Percentiles rank a stretch among this genome's conserved stretches.
These are phyloP conservation scores for Chlorocebus sabaeus DNA, from an alignment of 2,113 vertebrate genomes.

Conservation along the genomic window DNA sequence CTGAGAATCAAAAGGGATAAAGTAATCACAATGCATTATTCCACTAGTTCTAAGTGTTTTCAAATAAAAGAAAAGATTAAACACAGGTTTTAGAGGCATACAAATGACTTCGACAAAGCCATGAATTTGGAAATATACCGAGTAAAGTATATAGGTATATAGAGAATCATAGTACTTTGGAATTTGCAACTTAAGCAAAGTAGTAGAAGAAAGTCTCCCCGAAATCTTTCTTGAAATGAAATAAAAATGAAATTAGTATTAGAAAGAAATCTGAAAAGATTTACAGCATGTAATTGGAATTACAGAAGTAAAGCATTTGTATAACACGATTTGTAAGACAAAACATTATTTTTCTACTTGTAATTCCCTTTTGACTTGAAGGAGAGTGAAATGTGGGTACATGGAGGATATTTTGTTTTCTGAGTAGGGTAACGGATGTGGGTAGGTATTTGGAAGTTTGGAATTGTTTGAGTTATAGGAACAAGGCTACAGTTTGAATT, in stretches of 20 bases:
- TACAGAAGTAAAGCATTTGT: not conserved
- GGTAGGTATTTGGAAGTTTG: not conserved
- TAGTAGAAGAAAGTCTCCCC: not conserved
- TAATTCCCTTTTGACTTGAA: not conserved
- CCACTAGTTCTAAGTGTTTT: not conserved
- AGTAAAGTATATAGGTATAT: not conserved
- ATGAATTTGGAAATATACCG: not conserved
- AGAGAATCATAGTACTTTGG: not conserved
- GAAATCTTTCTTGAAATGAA: not conserved
- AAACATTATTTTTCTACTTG: not conserved
- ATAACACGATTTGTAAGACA: not conserved
- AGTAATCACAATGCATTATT: not conserved
- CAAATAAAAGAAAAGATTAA: constrained; percentile 6
- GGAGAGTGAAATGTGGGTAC: not conserved
- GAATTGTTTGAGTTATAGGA: not conserved
- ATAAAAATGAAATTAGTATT: not conserved
- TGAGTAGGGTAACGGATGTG: not conserved
- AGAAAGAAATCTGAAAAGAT: not conserved
- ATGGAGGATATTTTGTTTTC: not conserved
- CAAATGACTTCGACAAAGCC: not conserved
- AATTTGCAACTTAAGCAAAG: not conserved
- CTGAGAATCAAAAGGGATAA: constrained; percentile 9
- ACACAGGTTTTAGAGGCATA: not conserved
- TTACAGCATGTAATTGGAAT: not conserved
- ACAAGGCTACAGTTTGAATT: not conserved